Conservation (phyloP, 2,888 invertebrate species). For the Caenorhabditis drosophilae region DNA sequence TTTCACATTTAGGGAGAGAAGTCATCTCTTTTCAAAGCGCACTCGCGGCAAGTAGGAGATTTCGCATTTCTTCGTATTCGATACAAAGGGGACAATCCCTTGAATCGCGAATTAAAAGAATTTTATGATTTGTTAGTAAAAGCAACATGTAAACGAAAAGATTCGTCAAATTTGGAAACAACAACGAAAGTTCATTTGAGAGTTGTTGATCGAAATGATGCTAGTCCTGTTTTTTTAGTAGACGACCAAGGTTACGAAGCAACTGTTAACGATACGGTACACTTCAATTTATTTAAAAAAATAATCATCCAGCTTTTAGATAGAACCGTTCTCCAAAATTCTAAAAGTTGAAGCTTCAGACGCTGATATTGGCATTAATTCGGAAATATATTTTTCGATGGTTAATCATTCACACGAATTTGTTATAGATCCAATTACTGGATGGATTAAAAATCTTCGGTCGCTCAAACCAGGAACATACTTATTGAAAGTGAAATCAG, state of each 20-base stretch:
- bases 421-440: conserved; percentile 87
- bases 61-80: conserved; percentile 90
- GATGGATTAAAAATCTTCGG: conserved; percentile 56
- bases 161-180: conserved; percentile 63
- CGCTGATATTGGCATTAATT: conserved; percentile 92
- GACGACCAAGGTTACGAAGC: conserved; percentile 78
- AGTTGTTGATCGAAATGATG: conserved; percentile 75
- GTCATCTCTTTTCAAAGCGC: conserved; percentile 53
- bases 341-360: conserved; percentile 81
- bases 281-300: conserved; percentile 3
- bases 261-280: conserved; percentile 48
- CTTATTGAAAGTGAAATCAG: conserved; percentile 48
- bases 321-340: conserved; percentile 49
- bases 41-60: conserved; percentile 78
- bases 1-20: conserved; percentile 29
- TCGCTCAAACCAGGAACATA: conserved; percentile 47
- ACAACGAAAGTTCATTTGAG: conserved; percentile 54
- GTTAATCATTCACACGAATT: conserved; percentile 76
- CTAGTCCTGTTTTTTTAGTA: conserved; percentile 90
- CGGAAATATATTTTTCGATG: conserved; percentile 94
- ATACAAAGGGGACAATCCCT: conserved; percentile 85
- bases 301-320: no score
- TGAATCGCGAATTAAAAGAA: conserved; percentile 86
- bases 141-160: conserved; percentile 77
- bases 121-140: conserved; percentile 72